Conservation (phyloP, 2,113 vertebrate genomes). For the Notechis scutatus region DNA sequence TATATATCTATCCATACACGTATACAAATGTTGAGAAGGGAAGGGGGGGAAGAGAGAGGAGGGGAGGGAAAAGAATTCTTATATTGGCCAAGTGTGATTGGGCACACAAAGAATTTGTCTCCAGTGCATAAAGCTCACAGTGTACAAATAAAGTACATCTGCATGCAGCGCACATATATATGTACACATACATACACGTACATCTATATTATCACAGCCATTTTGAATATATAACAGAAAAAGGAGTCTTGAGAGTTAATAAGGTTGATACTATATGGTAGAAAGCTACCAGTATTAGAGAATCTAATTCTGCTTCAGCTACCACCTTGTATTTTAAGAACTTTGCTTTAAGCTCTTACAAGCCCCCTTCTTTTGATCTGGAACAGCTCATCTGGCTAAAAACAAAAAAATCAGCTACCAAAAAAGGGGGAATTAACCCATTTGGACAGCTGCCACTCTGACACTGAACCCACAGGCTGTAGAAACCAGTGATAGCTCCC, state of each 20-base stretch:
- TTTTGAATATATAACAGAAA: neutral
- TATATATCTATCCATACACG: no score
- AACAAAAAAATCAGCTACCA: neutral
- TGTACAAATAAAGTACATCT: neutral
- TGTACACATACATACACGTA: no score
- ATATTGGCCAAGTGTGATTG: neutral
- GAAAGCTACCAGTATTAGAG: neutral
- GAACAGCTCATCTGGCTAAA: neutral
- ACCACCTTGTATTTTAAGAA: neutral
- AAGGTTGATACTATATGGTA: neutral
- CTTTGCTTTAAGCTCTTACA: neutral
- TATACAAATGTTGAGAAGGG: no score
- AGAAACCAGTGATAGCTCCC: neutral
- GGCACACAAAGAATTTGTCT: neutral
- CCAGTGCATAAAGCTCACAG: neutral
- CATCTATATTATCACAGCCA: neutral
- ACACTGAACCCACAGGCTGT: neutral
- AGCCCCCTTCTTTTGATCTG: neutral
- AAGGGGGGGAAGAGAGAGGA: no score
- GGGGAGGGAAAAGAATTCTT: no score
- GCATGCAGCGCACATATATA: no score
- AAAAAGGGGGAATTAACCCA: neutral
- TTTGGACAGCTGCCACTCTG: neutral
- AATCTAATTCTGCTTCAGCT: neutral
- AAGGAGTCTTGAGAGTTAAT: neutral